Evolutionary conservation across 2,888 invertebrate genomes (phyloP).

Genomic region (Gisinianus flammeolus): DNA sequence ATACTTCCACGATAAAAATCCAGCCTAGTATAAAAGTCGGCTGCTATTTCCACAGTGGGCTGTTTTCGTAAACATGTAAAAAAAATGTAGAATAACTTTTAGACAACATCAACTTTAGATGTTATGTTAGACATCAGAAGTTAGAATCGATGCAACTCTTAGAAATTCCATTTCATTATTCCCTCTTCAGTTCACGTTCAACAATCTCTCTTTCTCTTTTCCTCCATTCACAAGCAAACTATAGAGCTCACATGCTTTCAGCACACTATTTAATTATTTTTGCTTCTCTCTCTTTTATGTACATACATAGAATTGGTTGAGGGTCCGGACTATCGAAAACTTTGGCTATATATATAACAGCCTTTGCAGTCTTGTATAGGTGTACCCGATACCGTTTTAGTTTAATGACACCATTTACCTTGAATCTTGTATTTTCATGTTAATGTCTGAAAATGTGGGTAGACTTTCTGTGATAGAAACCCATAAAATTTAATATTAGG

Average conservation of each 20-base stretch:
- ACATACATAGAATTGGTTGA: too few species aligned
- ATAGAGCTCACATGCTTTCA: not conserved
- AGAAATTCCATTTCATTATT: not conserved
- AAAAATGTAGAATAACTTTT: not conserved
- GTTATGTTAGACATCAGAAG: too few species aligned
- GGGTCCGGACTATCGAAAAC: too few species aligned
- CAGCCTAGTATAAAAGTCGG: not conserved
- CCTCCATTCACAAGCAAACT: not conserved
- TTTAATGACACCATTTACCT: not conserved
- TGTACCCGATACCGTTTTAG: too few species aligned
- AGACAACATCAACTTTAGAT: not conserved
- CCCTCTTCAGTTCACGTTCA: not conserved
- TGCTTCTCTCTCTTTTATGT: too few species aligned
- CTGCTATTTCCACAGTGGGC: not conserved
- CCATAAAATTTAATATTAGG: too few species aligned
- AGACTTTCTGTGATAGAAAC: not conserved
- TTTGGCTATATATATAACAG: too few species aligned
- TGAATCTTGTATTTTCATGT: not conserved
- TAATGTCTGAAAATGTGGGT: not conserved
- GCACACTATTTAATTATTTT: too few species aligned
- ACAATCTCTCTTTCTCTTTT: not conserved
- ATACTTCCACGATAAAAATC: not conserved
- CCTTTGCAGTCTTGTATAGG: too few species aligned
- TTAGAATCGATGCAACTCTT: not conserved
- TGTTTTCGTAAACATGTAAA: not conserved